A percentile compares a stretch with the other conserved stretches of the same genome.
phyloP scores from a whole-genome alignment of 2,888 invertebrate genomes.

The Drosophila ezoana region DNA sequence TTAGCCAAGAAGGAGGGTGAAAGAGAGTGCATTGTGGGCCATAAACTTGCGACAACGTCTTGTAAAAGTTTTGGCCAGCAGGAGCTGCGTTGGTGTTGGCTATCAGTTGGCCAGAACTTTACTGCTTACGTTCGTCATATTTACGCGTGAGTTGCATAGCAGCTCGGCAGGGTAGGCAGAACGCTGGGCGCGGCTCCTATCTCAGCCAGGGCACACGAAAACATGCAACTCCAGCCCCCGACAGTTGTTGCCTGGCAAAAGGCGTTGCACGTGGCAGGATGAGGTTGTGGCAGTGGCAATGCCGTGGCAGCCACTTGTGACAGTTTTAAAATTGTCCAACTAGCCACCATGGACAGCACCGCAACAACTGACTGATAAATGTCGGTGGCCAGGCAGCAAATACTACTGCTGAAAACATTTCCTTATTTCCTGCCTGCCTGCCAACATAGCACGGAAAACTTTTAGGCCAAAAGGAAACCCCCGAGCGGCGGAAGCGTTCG shows the following conservation, averaged over 20 bases:
- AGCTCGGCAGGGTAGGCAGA: not conserved
- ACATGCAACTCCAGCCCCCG: conserved; percentile 46
- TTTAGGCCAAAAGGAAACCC: conserved; percentile 79
- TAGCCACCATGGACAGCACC: conserved; percentile 60
- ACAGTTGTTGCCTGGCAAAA: conserved; percentile 47
- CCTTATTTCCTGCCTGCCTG: conserved; percentile 73
- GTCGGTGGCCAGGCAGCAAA: conserved; percentile 78
- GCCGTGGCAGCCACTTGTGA: conserved; percentile 69
- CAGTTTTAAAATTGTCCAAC: conserved; percentile 80
- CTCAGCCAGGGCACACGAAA: conserved; percentile 41
- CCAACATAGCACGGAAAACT: conserved; percentile 69
- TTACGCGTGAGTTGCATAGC: conserved; percentile 69
- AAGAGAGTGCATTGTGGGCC: conserved; percentile 58
- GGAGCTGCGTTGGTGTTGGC: conserved; percentile 58
- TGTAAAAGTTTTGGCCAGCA: conserved; percentile 70
- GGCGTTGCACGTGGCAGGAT: conserved; percentile 18
- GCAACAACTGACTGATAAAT: conserved; percentile 81
- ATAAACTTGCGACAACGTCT: conserved; percentile 71
- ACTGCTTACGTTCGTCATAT: conserved; percentile 81
- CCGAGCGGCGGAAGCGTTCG: conserved; percentile 74
- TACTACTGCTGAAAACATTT: conserved; percentile 77
- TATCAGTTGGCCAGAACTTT: conserved; percentile 81
- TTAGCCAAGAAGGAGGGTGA: not conserved
- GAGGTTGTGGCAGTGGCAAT: conserved; percentile 6
- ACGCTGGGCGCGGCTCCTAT: conserved; percentile 37